Evolutionary conservation across 2,888 invertebrate species (phyloP).

Genomic region (Idaea biselata): DNA sequence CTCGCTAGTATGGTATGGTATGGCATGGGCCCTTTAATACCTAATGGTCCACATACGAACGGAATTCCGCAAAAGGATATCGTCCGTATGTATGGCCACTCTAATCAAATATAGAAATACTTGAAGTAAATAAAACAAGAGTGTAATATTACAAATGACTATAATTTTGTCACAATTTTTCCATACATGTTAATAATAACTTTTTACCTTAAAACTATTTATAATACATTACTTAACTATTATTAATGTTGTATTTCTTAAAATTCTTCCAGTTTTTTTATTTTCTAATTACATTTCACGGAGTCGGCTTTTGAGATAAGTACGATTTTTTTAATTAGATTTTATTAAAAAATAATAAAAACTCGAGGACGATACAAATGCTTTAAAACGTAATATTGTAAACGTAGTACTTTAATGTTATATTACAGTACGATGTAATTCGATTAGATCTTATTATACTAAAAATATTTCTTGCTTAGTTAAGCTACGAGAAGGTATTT

Average conservation of each 20-base stretch:
- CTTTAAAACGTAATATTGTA: constrained; percentile 62
- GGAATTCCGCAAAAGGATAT: too few relatives aligned
- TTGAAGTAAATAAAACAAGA: constrained; percentile 63
- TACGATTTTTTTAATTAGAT: constrained; percentile 36
- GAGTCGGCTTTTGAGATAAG: constrained; percentile 62
- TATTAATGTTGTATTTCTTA: constrained; percentile 77
- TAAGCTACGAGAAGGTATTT: constrained; percentile 70
- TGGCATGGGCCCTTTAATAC: too few relatives aligned
- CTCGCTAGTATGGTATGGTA: too few relatives aligned
- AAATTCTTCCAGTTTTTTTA: constrained; percentile 73
- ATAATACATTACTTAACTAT: constrained; percentile 79
- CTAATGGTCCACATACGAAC: too few relatives aligned
- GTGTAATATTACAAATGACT: constrained; percentile 81
- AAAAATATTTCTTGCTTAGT: constrained; percentile 77
- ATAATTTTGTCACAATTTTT: constrained; percentile 82
- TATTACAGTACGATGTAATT: constrained; percentile 76
- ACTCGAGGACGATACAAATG: constrained; percentile 62
- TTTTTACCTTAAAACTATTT: constrained; percentile 78
- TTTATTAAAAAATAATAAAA: constrained; percentile 50
- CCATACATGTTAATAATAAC: constrained; percentile 82
- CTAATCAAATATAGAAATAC: background rate
- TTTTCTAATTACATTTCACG: constrained; percentile 72
- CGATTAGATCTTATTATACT: constrained; percentile 79
- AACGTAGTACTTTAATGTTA: constrained; percentile 66
- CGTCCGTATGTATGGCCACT: too few relatives aligned